Evolutionary conservation across 2,888 invertebrate genomes (phyloP).

Genomic region (Agrochola litura): DNA sequence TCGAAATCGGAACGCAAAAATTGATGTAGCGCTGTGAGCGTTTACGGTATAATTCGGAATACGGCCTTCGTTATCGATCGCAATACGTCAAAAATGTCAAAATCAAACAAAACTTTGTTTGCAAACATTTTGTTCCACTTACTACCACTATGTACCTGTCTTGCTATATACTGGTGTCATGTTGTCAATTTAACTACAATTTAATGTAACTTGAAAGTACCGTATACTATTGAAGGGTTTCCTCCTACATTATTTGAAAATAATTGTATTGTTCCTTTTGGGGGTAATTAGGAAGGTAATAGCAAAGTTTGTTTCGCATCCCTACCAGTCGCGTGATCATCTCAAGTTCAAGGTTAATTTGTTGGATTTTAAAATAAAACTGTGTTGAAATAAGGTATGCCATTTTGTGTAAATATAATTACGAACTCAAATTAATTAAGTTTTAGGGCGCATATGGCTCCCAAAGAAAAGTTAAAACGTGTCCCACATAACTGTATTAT

Average conservation of each 20-base stretch:
- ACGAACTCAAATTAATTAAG: not conserved
- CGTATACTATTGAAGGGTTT: slow-evolving; percentile 24
- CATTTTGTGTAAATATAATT: not conserved
- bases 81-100: not conserved
- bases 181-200: slow-evolving; percentile 35
- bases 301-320: slow-evolving; percentile 29
- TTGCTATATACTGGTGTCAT: slow-evolving; percentile 4
- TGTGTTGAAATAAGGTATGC: slow-evolving; percentile 30
- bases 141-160: not conserved
- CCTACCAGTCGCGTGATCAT: slow-evolving; percentile 66
- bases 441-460: too few relatives aligned
- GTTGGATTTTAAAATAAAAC: slow-evolving; percentile 21
- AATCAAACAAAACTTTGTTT: slow-evolving; percentile 52
- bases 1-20: too few relatives aligned
- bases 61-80: too few relatives aligned
- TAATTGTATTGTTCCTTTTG: slow-evolving; percentile 11
- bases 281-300: not conserved
- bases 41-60: too few relatives aligned
- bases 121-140: slow-evolving; percentile 53
- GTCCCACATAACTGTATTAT: slow-evolving; percentile 50
- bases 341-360: slow-evolving; percentile 78
- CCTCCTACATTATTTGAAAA: not conserved
- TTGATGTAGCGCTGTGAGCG: too few relatives aligned
- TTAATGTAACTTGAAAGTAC: slow-evolving; percentile 17
- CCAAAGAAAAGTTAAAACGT: slow-evolving; percentile 8